Evolutionary conservation across 1,140 invertebrate species (phyloP).

Genomic region (Piezodorus guildinii): DNA sequence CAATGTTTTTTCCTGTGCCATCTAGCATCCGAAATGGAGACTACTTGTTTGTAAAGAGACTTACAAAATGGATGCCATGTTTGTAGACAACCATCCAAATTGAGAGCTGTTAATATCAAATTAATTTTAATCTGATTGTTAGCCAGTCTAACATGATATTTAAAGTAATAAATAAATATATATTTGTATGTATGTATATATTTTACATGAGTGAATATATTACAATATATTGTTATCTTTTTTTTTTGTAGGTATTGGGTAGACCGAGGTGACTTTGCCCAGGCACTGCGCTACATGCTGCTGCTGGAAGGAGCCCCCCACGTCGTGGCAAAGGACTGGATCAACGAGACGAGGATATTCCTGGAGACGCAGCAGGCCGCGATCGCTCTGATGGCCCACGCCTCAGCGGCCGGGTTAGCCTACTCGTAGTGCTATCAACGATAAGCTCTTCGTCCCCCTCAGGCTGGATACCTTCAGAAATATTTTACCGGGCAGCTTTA

Average conservation of each 20-base stretch:
- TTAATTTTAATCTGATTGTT: too few species aligned
- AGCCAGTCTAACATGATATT: too few species aligned
- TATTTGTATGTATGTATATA: too few species aligned
- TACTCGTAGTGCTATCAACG: conserved; percentile 5
- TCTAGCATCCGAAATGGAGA: too few species aligned
- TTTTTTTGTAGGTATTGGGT: conserved; percentile 58
- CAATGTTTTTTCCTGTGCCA: too few species aligned
- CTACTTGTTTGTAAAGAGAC: too few species aligned
- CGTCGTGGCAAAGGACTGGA: conserved; percentile 73
- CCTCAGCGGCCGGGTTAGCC: conserved; percentile 48
- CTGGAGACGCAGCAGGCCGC: conserved; percentile 86
- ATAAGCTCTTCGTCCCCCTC: not conserved
- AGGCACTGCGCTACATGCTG: conserved; percentile 81
- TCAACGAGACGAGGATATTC: conserved; percentile 66
- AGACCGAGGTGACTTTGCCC: conserved; percentile 70
- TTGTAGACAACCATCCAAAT: too few species aligned
- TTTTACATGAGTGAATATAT: too few species aligned
- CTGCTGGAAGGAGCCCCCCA: conserved; percentile 73
- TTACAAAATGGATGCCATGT: too few species aligned
- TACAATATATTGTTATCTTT: too few species aligned
- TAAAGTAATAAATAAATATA: too few species aligned
- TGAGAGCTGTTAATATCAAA: too few species aligned
- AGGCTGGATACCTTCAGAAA: not conserved
- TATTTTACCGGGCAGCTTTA: not conserved
- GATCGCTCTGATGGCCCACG: conserved; percentile 72